Conservation (phyloP, 2,797 vertebrate species). For the Valencia hispanica region DNA sequence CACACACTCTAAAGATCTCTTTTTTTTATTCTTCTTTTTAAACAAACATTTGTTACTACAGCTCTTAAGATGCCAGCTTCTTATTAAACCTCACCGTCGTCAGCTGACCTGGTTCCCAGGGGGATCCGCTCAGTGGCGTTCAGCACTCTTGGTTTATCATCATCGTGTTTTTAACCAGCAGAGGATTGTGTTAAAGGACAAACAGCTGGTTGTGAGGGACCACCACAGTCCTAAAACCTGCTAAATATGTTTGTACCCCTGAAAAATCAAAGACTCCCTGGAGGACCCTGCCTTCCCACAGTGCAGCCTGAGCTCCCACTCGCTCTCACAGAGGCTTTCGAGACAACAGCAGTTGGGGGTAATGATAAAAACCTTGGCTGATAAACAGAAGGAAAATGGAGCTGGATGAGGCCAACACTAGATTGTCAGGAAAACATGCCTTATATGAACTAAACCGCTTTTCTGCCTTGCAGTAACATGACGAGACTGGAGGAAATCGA, state of each 20-base stretch:
- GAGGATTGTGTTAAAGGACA: slow-evolving; percentile 24
- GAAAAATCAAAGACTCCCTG: slow-evolving; percentile 37
- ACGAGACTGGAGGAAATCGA: slow-evolving; percentile 2
- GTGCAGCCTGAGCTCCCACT: slow-evolving; percentile 9
- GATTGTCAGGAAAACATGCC: not conserved
- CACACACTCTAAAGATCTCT: not conserved
- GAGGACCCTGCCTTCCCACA: slow-evolving; percentile 19
- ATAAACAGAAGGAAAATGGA: slow-evolving; percentile 33
- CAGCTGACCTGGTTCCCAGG: slow-evolving; percentile 24
- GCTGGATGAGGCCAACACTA: slow-evolving; percentile 15
- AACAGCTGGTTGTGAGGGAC: slow-evolving; percentile 47
- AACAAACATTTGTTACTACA: slow-evolving; percentile 31
- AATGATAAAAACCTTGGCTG: slow-evolving; percentile 27
- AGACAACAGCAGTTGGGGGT: slow-evolving; percentile 16
- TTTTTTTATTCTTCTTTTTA: too few relatives aligned
- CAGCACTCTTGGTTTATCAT: slow-evolving; percentile 9
- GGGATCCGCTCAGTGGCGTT: slow-evolving; percentile 9
- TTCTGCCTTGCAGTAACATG: not conserved
- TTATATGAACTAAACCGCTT: slow-evolving; percentile 10
- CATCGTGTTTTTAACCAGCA: slow-evolving; percentile 24
- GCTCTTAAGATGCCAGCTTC: slow-evolving; percentile 1
- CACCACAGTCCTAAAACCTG: slow-evolving; percentile 50
- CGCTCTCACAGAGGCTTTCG: slow-evolving; percentile 17
- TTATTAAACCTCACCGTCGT: not conserved
- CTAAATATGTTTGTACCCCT: slow-evolving; percentile 53